These are phyloP conservation scores for Sapayoa aenigma DNA, from an alignment of 2,113 vertebrate species.

Conservation along the genomic window DNA sequence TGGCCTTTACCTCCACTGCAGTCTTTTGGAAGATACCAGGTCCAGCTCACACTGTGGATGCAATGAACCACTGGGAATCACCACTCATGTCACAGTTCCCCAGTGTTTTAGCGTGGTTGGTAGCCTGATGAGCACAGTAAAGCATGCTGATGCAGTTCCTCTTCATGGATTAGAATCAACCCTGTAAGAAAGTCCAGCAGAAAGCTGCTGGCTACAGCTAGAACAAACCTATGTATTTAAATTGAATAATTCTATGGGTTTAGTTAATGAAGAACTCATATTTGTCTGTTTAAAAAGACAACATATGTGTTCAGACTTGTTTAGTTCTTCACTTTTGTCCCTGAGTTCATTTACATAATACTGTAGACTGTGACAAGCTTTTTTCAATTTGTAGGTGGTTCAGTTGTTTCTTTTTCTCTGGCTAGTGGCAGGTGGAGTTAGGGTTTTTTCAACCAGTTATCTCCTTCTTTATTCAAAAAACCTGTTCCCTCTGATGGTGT, in stretches of 20 bases:
- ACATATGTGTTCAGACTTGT: background rate
- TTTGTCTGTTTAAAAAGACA: background rate
- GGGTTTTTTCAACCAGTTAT: background rate
- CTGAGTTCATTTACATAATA: background rate
- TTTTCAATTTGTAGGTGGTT: background rate
- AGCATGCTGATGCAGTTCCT: background rate
- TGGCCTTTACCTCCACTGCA: background rate
- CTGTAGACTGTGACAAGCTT: background rate
- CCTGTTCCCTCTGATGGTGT: background rate
- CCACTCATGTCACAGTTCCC: background rate
- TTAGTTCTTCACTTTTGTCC: background rate
- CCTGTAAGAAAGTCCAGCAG: background rate
- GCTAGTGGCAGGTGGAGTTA: background rate
- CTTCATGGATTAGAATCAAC: background rate
- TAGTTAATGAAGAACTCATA: background rate
- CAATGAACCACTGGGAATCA: background rate
- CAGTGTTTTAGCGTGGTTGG: background rate
- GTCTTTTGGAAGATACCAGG: background rate
- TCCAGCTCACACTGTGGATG: background rate
- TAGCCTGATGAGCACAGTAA: background rate
- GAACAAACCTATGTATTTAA: background rate
- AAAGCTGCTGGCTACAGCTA: background rate
- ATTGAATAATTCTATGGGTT: background rate
- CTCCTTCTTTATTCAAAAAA: background rate
- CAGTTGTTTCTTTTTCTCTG: background rate